Conservation (phyloP, 2,888 invertebrate genomes). For the Caprella mutica region DNA sequence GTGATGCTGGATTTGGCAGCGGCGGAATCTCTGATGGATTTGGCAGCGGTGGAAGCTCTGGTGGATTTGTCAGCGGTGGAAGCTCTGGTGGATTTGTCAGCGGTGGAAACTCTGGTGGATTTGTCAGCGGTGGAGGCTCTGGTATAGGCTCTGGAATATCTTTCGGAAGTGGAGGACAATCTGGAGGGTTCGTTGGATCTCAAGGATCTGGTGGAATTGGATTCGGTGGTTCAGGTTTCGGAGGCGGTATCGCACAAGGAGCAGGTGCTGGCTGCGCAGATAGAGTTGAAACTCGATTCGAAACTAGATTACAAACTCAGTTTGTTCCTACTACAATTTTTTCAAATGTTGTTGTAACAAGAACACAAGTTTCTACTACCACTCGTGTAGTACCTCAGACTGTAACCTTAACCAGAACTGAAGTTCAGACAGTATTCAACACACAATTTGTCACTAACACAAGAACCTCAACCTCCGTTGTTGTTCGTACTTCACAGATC, state of each 20-base stretch:
- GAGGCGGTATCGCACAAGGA: background rate
- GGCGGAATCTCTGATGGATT: background rate
- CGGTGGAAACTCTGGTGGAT: conserved; percentile 1
- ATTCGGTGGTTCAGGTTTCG: background rate
- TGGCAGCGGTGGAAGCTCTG: background rate
- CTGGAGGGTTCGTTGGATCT: background rate
- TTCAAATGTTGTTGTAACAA: conserved; percentile 18
- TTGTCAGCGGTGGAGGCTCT: background rate
- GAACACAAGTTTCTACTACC: conserved; percentile 19
- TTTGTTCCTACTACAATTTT: conserved; percentile 22
- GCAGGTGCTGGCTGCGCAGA: conserved; percentile 6
- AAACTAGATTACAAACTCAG: conserved; percentile 7
- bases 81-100: background rate
- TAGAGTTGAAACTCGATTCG: background rate
- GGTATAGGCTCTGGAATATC: background rate
- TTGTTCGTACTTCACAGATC: conserved; percentile 12
- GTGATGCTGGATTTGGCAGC: background rate
- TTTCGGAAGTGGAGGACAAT: background rate
- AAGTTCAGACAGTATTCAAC: conserved; percentile 19
- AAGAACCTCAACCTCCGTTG: conserved; percentile 17
- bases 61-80: background rate
- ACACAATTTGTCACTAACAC: conserved; percentile 26
- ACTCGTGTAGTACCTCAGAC: conserved; percentile 13
- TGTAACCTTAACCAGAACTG: conserved; percentile 21
- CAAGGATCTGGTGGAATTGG: background rate